Evolutionary conservation across 2,888 invertebrate species (phyloP), one percentile per base, ranked within the genome.

Genomic region (Leucophenga montana): DNA sequence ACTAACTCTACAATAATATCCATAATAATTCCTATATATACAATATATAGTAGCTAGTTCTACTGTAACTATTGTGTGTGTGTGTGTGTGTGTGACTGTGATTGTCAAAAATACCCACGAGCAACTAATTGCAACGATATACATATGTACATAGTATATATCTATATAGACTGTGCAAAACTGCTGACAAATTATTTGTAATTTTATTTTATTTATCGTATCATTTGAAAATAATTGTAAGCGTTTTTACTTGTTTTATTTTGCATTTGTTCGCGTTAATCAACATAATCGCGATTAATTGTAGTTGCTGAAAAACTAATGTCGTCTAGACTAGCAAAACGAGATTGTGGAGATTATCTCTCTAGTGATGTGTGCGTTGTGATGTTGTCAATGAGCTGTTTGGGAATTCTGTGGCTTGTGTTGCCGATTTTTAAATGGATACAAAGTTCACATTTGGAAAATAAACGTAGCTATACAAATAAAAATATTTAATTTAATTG

Each of bases 171-270:
- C 3, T 80, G 81, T 80, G 81, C 77, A 78, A 78, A 85, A 82
- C 77, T 81, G 86, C 80, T 86, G 86, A 86, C 86, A 86, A 85
- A 77, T 80, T 82, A 79, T 83, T 82, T 75, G 78, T 71, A 69
- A 75, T 69, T 69, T 70, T 66, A 66, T 71, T 73, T 69, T 71
- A 75, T 77, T 75, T 75, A 68, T 77, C 27, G 27, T 59, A 67
- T 72, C 53, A 68, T 66, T 71, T 20, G 48, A 14, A 13, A 67
- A 39, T 67, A 65, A 54, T 62, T 67, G 65, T 66, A 39, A 39
- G 39, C 62, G 71, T 66, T 70, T 65, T 71, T 48, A 56, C 72
- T 57, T 66, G 70, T 50, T 31, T 59, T 59, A 18, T 31, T 33
- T 31, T 31, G 13, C 5, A 31, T n/a, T 59, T 31, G 69, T 59